A percentile compares a stretch with the other conserved stretches of the same genome.
phyloP scores from a whole-genome alignment of 2,113 vertebrate genomes.

The Polyodon spathula region DNA sequence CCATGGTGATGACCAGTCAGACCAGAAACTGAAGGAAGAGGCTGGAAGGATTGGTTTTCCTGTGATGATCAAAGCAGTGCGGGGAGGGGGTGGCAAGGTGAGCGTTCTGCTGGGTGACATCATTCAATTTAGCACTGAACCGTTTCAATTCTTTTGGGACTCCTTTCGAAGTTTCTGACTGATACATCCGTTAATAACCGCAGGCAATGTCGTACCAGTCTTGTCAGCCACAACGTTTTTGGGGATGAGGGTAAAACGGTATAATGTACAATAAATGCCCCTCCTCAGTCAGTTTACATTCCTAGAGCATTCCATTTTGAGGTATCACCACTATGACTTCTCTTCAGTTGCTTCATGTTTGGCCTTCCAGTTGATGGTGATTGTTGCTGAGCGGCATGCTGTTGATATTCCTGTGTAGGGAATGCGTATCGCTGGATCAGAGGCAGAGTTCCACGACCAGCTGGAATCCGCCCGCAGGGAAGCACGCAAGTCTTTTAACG shows the following conservation, averaged over 20 bases:
- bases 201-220: too few species aligned
- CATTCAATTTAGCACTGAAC: not conserved
- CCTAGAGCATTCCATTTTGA: too few species aligned
- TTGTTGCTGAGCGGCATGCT: not conserved
- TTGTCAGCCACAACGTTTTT: too few species aligned
- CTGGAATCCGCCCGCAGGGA: constrained; percentile 87
- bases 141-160: too few species aligned
- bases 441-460: constrained; percentile 79
- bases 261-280: too few species aligned
- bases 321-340: too few species aligned
- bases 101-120: not conserved
- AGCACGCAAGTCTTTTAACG: constrained; percentile 87
- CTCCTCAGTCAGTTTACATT: too few species aligned
- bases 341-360: not conserved
- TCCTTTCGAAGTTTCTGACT: too few species aligned
- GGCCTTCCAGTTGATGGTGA: constrained; percentile 1
- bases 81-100: constrained; percentile 95
- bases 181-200: too few species aligned
- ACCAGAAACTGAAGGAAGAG: constrained; percentile 68
- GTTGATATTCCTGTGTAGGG: constrained; percentile 55
- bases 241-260: too few species aligned
- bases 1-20: constrained; percentile 88
- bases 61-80: constrained; percentile 93
- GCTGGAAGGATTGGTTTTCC: constrained; percentile 80
- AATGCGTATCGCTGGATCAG: constrained; percentile 78